Percentiles rank a stretch among this genome's conserved stretches.
Conservation (phyloP, 2,888 invertebrate genomes). For the Pemphredon lugubris region DNA sequence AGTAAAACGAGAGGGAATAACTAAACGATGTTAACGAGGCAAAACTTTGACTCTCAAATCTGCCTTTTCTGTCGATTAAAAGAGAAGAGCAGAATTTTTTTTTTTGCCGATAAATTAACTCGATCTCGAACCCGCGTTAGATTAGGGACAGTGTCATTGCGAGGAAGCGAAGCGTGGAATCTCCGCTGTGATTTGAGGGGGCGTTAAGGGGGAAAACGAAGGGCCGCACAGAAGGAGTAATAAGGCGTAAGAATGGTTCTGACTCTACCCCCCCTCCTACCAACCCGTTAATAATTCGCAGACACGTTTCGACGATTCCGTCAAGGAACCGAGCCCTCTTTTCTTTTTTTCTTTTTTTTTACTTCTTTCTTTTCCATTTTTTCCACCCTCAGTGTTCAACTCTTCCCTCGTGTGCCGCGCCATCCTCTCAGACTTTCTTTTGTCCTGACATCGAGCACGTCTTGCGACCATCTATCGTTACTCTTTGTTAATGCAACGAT, state of each 20-base stretch:
- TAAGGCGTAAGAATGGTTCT: conserved; percentile 6
- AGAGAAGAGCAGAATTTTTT: no score
- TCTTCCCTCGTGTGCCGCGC: neutral
- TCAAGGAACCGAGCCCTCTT: no score
- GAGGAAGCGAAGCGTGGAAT: conserved; percentile 2
- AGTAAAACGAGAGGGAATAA: no score
- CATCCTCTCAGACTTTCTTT: conserved; percentile 1
- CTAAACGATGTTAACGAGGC: no score
- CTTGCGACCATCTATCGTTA: no score
- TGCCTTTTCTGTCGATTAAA: no score
- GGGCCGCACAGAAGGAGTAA: conserved; percentile 5
- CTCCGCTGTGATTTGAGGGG: neutral
- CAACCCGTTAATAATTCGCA: conserved; percentile 8
- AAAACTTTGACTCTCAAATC: no score
- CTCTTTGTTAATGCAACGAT: no score
- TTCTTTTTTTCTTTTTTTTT: no score
- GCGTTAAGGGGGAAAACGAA: neutral
- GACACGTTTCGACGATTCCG: conserved; percentile 10
- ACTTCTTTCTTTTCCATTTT: neutral
- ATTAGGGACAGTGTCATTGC: neutral
- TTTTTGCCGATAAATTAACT: no score
- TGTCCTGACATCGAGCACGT: neutral
- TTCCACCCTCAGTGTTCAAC: neutral
- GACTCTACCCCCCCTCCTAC: no score
- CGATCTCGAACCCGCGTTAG: no score